phyloP scores from a whole-genome alignment of 2,888 invertebrate species.

The Cenopis cana region DNA sequence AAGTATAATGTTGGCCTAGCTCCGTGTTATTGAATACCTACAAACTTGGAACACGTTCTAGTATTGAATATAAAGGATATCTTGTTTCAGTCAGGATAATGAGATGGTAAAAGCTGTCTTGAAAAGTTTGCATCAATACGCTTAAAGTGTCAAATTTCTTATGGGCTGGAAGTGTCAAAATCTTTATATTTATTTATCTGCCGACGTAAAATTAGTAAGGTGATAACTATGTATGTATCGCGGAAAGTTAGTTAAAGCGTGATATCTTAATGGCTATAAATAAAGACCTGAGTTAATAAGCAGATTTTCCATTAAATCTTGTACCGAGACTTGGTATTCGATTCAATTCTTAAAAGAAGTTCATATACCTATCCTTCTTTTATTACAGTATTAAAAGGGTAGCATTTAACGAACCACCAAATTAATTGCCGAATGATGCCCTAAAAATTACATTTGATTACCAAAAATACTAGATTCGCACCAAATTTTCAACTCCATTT shows the following conservation, averaged over 20 bases:
- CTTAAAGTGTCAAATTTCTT: background rate
- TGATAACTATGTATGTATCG: too few relatives aligned
- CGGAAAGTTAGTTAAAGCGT: too few relatives aligned
- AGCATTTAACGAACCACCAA: too few relatives aligned
- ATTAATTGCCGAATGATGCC: too few relatives aligned
- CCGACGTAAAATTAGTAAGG: background rate
- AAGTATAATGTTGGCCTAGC: conserved; percentile 15
- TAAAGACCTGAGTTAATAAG: too few relatives aligned
- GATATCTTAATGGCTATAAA: too few relatives aligned
- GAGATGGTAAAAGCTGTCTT: background rate
- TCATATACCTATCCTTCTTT: background rate
- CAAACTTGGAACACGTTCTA: background rate
- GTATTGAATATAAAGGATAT: background rate
- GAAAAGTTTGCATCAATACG: background rate
- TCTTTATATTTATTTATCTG: background rate
- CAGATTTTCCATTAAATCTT: background rate
- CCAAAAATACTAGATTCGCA: too few relatives aligned
- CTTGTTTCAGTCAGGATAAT: conserved; percentile 11
- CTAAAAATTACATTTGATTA: too few relatives aligned
- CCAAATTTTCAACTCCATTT: too few relatives aligned
- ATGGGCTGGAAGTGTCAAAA: background rate
- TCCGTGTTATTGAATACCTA: background rate
- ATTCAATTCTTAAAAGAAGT: background rate
- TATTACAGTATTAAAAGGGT: background rate
- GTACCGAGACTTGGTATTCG: background rate